Base-by-base conservation (phyloP, 2,888 invertebrate genomes). In the Hyalella azteca region DNA sequence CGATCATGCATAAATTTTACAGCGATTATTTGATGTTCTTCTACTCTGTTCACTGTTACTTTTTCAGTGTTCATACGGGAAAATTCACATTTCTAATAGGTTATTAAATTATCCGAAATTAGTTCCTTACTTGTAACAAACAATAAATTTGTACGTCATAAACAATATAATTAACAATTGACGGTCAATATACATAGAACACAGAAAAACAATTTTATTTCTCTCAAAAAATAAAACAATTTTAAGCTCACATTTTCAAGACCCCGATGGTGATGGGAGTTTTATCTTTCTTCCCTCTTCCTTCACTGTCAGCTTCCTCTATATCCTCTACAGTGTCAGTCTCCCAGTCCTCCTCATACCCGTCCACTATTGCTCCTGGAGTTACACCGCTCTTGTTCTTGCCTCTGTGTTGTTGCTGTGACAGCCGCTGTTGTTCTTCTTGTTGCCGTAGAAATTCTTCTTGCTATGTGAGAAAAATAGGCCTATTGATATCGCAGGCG, bases 361-460 rank as follows among this genome's bases (percentile, higher is more conserved):
- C 66, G 19, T 66, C 66, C 32, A 66, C 66, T 19, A 36, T 36
- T 0, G 36, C 66, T 13, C 36, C 66, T 0, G 19, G 32, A 2
- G 79, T 81, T 32, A 4, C 85, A 77, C 11, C 80, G 85, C 0
- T 86, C 86, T 81, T 87, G 87, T 2, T 87, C 86, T 80, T 87
- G 86, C 81, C 86, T 85, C 1, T 81, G 83, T 76, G 77, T 15
- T 36, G 45, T 7, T 79, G 75, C 29, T 41, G 48, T 45, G 48
- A 32, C n/a, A 60, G 32, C 36, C 48, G 26, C 39, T 80, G 78
- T 19, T 77, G 66, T 32, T 81, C 78, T 73, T 77, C 77, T 79
- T 73, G 59, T 19, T 76, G 54, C 22, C 78, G 78, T 78, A 45
- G 54, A 48, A 73, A 78, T n/a, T 78, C 66, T 36, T 80, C 80